Evolutionary conservation across 2,113 vertebrate species (phyloP), one percentile per base, ranked within the genome.

Genomic region (Pholis gunnellus): DNA sequence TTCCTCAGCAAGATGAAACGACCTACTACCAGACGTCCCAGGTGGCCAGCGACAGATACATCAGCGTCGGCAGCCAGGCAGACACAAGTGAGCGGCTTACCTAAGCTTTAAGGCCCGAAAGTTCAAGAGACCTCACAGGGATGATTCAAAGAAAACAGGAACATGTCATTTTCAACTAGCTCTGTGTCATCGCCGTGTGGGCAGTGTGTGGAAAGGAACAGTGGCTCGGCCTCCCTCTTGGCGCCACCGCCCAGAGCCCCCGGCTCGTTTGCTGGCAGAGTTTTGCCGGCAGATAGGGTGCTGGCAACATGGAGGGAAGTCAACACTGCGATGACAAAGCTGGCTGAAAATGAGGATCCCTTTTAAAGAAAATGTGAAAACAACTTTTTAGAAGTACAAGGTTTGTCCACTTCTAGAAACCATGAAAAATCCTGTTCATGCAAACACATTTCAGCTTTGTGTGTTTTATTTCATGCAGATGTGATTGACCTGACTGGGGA

Each of bases 401-500:
- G 54, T 31, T 69, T 0, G 3, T 29, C 46, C 20, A 20, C n/a
- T 42, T 29, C 2, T 8, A 4, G 8, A 54, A 73, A 13, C 7
- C 9, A 11, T 59, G 17, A 38, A 46, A 18, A 42, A 34, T 57
- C 0, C 20, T 64, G 34, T 22, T 46, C 1, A 42, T 22, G 18
- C 61, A 10, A 81, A 59, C 27, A 65, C 42, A 27, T 56, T 1
- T 22, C 5, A 31, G 29, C 72, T 4, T 40, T 29, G 1, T 36
- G 52, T 70, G 18, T 50, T 2, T 29, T 69, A 61, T 59, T 42
- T 87, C 87, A 87, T 96, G 92, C 95, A 99, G 98, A 98, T 94
- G 98, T 99, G 87, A 99, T 99, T 84, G 98, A 99, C 95, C 96
- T 99, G 93, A 99, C 98, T 78, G 98, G 98, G 74, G 98, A 99